Evolutionary conservation across 2,888 invertebrate genomes (phyloP).

Genomic region (Agriotes lineatus): DNA sequence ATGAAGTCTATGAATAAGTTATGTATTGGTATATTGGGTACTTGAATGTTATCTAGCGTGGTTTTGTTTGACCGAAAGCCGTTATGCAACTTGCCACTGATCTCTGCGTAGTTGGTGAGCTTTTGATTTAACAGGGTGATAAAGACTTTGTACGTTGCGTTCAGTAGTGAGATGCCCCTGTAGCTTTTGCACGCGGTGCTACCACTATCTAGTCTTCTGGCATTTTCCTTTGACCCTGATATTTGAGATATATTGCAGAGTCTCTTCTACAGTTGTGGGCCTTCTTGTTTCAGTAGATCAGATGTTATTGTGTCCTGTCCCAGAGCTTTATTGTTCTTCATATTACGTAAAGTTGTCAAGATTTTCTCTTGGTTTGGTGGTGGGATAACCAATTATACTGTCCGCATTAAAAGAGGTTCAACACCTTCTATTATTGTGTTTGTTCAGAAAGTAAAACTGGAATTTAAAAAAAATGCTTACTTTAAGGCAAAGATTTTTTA

Average conservation of each 20-base stretch:
- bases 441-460: too few relatives aligned
- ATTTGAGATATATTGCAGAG: background rate
- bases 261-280: background rate
- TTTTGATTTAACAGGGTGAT: background rate
- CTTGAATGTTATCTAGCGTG: background rate
- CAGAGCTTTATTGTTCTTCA: background rate
- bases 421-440: too few relatives aligned
- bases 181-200: background rate
- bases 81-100: background rate
- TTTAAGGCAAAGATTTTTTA: too few relatives aligned
- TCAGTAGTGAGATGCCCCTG: background rate
- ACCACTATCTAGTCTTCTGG: background rate
- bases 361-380: background rate
- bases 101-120: background rate
- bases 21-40: background rate
- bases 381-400: background rate
- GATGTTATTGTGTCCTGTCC: background rate
- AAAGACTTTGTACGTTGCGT: background rate
- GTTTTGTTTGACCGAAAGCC: background rate
- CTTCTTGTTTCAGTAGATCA: background rate
- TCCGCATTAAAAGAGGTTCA: too few relatives aligned
- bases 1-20: background rate
- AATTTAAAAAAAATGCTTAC: too few relatives aligned
- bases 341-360: background rate
- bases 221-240: background rate